These are phyloP conservation scores for Pseudoatta argentina DNA, from an alignment of 1,140 invertebrate genomes.

Conservation along the genomic window DNA sequence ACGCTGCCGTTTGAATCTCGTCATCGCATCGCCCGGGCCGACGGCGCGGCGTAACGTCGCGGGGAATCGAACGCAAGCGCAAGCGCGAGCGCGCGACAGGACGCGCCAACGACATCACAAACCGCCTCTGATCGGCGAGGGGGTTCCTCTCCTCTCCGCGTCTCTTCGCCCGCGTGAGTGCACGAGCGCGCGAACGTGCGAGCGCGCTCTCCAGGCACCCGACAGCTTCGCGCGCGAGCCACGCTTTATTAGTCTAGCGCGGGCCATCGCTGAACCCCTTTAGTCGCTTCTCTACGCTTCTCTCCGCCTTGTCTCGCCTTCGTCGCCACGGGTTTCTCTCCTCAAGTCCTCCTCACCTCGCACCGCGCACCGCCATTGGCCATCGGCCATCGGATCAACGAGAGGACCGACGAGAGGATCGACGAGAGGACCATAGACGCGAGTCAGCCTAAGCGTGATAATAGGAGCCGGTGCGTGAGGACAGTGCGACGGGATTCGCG, in stretches of 20 bases:
- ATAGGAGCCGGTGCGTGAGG: conserved; percentile 26
- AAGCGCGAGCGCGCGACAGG: conserved; percentile 60
- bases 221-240: conserved; percentile 80
- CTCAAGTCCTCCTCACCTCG: neutral
- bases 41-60: neutral
- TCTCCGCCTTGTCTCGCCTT: conserved; percentile 43
- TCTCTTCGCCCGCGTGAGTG: conserved; percentile 53
- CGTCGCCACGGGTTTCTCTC: neutral
- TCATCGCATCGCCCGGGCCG: conserved; percentile 45
- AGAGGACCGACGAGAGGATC: conserved; percentile 4
- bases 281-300: conserved; percentile 75
- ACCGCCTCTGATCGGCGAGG: conserved; percentile 67
- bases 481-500: conserved; percentile 20
- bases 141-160: conserved; percentile 56
- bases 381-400: conserved; percentile 52
- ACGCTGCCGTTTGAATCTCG: conserved; percentile 80
- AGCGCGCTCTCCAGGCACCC: conserved; percentile 69
- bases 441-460: conserved; percentile 52
- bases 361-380: conserved; percentile 44
- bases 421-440: conserved; percentile 32
- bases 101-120: conserved; percentile 75
- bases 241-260: conserved; percentile 85
- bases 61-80: conserved; percentile 64
- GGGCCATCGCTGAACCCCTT: conserved; percentile 84
- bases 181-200: conserved; percentile 68